Conservation (phyloP, 2,797 vertebrate genomes). For the Erithacus rubecula region DNA sequence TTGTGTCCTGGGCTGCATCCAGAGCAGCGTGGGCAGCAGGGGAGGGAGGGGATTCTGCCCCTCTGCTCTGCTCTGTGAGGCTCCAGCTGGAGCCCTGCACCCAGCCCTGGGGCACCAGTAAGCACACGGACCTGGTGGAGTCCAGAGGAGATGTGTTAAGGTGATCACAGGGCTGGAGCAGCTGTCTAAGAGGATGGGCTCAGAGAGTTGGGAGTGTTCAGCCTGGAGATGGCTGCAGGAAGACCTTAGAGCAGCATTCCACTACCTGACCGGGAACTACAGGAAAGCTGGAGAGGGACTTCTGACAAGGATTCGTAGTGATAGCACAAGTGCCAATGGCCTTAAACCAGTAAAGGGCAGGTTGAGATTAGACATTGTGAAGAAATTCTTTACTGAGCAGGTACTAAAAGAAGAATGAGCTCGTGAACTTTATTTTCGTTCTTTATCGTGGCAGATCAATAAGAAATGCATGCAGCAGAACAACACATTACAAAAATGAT, state of each 20-base stretch:
- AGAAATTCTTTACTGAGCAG: not conserved
- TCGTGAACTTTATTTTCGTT: not conserved
- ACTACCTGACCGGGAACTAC: not conserved
- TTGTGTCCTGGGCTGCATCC: fast-evolving
- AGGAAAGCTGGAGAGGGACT: not conserved
- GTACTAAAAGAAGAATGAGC: not conserved
- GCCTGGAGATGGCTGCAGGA: not conserved
- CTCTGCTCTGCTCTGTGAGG: not conserved
- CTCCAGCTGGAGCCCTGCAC: fast-evolving
- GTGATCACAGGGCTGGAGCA: fast-evolving
- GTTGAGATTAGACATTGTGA: not conserved
- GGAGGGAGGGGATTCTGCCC: not conserved
- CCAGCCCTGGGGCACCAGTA: not conserved
- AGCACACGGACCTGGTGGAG: fast-evolving
- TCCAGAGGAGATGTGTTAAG: fast-evolving
- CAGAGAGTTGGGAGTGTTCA: not conserved
- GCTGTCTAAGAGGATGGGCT: not conserved
- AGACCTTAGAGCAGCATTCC: not conserved
- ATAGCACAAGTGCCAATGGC: not conserved
- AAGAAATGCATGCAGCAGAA: not conserved
- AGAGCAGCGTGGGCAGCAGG: not conserved
- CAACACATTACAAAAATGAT: not conserved
- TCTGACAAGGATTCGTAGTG: fast-evolving
- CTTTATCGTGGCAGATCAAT: not conserved
- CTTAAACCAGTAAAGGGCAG: not conserved